Evolutionary conservation across 2,888 invertebrate genomes (phyloP).

Genomic region (Hydroisotoma schaefferi): DNA sequence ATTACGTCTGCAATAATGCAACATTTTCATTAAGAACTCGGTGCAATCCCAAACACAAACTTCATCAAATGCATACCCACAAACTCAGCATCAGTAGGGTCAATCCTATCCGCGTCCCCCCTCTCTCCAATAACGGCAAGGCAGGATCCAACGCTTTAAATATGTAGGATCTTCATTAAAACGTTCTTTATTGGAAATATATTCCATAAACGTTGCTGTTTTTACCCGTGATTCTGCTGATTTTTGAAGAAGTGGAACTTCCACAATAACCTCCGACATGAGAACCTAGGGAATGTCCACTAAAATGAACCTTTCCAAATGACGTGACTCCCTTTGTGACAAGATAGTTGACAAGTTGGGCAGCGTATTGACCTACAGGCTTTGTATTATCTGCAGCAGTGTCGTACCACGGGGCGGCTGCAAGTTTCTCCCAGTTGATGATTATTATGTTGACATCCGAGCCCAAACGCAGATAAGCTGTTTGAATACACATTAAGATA

Average conservation of each 20-base stretch:
- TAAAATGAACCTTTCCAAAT: slow-evolving; percentile 59
- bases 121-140: slow-evolving; percentile 59
- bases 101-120: slow-evolving; percentile 57
- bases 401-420: slow-evolving; percentile 64
- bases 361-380: slow-evolving; percentile 61
- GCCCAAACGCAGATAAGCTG: slow-evolving; percentile 58
- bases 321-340: slow-evolving; percentile 58
- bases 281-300: slow-evolving; percentile 63
- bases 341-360: slow-evolving; percentile 60
- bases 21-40: neutral
- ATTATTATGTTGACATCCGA: slow-evolving; percentile 60
- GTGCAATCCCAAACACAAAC: slow-evolving; percentile 54
- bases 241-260: slow-evolving; percentile 52
- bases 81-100: slow-evolving; percentile 65
- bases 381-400: slow-evolving; percentile 60
- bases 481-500: too few relatives aligned
- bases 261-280: slow-evolving; percentile 65
- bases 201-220: neutral
- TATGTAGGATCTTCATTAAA: slow-evolving; percentile 4
- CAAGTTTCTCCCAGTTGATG: slow-evolving; percentile 59
- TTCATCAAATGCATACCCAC: slow-evolving; percentile 71
- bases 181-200: neutral
- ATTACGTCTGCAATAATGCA: slow-evolving; percentile 5
- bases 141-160: slow-evolving; percentile 63
- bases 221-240: slow-evolving; percentile 50